phyloP scores from a whole-genome alignment of 35 echinoderm and acorn worm genomes.

The Ophioderma brevispina region DNA sequence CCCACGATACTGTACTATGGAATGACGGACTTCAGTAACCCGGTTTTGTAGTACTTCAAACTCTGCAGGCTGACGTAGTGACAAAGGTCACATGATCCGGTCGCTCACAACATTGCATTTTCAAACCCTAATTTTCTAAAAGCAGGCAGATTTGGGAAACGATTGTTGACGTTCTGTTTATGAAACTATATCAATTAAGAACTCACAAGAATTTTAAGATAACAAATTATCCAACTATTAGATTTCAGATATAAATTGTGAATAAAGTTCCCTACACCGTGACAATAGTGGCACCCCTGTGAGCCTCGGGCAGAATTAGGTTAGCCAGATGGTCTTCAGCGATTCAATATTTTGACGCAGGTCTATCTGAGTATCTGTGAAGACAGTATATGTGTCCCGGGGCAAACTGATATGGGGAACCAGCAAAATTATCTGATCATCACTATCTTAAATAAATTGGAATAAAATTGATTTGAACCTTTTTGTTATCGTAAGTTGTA shows the following conservation, averaged over 20 bases:
- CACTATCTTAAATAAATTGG: not conserved
- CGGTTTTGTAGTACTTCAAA: not conserved
- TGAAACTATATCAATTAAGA: not conserved
- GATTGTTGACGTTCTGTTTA: not conserved
- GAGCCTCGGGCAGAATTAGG: no score
- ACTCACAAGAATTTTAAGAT: not conserved
- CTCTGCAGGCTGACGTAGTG: not conserved
- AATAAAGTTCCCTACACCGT: not conserved
- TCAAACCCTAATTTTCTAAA: not conserved
- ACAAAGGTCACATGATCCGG: not conserved
- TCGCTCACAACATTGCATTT: not conserved
- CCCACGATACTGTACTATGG: not conserved
- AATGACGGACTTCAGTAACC: not conserved
- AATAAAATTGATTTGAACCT: not conserved
- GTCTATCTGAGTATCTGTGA: not conserved
- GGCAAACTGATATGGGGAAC: no score
- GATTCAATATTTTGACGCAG: not conserved
- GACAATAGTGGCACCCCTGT: no score
- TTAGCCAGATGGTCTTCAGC: not conserved
- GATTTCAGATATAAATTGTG: not conserved
- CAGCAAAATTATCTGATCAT: no score
- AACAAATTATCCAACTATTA: not conserved
- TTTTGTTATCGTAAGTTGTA: not conserved
- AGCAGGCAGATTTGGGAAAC: not conserved
- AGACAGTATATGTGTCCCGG: not conserved